phyloP scores from a whole-genome alignment of 2,797 vertebrate species.

The Clarias platycephalus region DNA sequence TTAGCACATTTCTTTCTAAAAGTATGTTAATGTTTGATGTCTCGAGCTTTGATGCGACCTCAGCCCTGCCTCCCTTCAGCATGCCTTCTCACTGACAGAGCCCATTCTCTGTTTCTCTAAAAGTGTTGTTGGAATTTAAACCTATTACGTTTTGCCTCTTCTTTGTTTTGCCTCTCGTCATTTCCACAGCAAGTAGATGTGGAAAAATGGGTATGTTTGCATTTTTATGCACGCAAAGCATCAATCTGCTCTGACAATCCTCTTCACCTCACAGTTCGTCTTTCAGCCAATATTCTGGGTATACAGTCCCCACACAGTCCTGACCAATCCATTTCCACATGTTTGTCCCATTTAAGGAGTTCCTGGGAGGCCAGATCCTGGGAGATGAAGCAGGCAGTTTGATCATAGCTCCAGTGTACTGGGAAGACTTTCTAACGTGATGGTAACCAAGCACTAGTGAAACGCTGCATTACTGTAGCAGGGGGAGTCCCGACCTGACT shows the following conservation, averaged over 20 bases:
- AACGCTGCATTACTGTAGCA: too few relatives aligned
- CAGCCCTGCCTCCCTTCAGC: slow-evolving; percentile 8
- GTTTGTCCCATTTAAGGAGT: too few relatives aligned
- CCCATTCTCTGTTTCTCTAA: slow-evolving; percentile 6
- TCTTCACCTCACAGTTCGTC: slow-evolving; percentile 1
- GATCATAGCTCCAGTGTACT: too few relatives aligned
- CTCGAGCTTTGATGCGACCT: not conserved
- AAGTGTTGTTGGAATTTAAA: slow-evolving; percentile 24
- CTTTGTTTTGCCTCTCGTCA: slow-evolving; percentile 66
- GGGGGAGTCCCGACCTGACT: not conserved
- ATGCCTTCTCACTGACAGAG: slow-evolving; percentile 2
- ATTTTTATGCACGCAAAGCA: slow-evolving; percentile 63
- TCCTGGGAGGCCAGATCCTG: too few relatives aligned
- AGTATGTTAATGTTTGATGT: not conserved
- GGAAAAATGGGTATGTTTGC: slow-evolving; percentile 89
- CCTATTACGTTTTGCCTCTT: slow-evolving; percentile 74
- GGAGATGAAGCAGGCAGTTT: too few relatives aligned
- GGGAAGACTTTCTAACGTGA: too few relatives aligned
- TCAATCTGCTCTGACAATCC: slow-evolving; percentile 13
- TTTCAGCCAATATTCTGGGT: slow-evolving; percentile 24
- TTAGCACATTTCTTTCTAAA: not conserved
- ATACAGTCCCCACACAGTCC: too few relatives aligned
- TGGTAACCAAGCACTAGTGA: too few relatives aligned
- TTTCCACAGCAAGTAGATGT: slow-evolving; percentile 90
- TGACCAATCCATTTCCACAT: too few relatives aligned